phyloP scores from a whole-genome alignment of 2,888 invertebrate species.

The Plebejus argus region DNA sequence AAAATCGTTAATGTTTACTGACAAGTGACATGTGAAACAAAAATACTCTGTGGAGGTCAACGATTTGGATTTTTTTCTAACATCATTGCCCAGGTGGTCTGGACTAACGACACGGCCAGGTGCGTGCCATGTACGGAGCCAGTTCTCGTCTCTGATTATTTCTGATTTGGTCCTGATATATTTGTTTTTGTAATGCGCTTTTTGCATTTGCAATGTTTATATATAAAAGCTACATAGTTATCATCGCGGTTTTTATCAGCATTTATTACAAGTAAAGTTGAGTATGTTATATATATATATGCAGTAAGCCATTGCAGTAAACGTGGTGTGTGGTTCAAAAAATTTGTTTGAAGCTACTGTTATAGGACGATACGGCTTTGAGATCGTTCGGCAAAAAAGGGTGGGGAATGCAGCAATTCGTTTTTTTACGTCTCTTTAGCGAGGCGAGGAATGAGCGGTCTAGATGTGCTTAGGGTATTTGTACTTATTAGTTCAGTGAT shows the following conservation, averaged over 20 bases:
- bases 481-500: too few relatives aligned
- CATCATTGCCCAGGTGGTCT: slow-evolving; percentile 1
- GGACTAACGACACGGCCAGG: slow-evolving; percentile 10
- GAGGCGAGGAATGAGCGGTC: neutral
- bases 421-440: neutral
- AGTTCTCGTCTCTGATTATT: slow-evolving; percentile 26
- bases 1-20: neutral
- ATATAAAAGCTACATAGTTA: neutral
- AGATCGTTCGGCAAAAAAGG: too few relatives aligned
- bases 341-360: too few relatives aligned
- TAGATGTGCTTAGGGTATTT: too few relatives aligned
- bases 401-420: neutral
- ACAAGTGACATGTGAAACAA: slow-evolving; percentile 14
- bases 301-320: too few relatives aligned
- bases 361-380: too few relatives aligned
- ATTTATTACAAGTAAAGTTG: neutral
- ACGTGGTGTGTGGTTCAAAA: too few relatives aligned
- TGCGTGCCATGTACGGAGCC: slow-evolving; percentile 18
- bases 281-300: too few relatives aligned
- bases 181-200: slow-evolving; percentile 22
- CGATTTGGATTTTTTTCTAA: slow-evolving; percentile 10
- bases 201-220: neutral
- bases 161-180: slow-evolving; percentile 25
- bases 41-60: slow-evolving; percentile 3
- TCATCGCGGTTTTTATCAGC: neutral